Evolutionary conservation across 2,888 invertebrate species (phyloP).

Genomic region (Eristalinus sepulchralis): DNA sequence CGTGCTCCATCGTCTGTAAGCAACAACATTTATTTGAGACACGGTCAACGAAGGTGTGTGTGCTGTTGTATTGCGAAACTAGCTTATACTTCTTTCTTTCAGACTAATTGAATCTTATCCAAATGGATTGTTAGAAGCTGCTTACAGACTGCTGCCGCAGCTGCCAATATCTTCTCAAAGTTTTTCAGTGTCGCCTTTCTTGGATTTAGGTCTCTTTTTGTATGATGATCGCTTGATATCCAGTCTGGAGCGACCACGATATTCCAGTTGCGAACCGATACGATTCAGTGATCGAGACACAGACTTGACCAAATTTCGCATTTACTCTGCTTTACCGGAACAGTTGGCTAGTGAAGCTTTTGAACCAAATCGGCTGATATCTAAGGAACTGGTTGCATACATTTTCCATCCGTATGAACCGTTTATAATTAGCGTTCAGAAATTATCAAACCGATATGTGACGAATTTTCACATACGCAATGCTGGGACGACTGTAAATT

Average conservation of each 20-base stretch:
- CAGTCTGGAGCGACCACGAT: constrained; percentile 96
- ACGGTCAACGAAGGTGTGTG: constrained; percentile 54
- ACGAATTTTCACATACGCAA: constrained; percentile 96
- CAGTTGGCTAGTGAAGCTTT: constrained; percentile 75
- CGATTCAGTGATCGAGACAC: constrained; percentile 92
- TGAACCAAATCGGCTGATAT: not conserved
- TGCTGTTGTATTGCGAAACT: constrained; percentile 84
- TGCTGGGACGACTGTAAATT: constrained; percentile 75
- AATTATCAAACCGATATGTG: constrained; percentile 95
- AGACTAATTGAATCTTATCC: constrained; percentile 74
- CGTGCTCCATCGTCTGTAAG: constrained; percentile 95
- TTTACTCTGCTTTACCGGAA: constrained; percentile 91
- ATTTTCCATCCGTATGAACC: constrained; percentile 98
- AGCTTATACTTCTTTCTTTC: constrained; percentile 80
- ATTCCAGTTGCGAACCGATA: constrained; percentile 92
- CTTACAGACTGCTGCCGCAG: constrained; percentile 93
- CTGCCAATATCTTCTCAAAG: constrained; percentile 97
- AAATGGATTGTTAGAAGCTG: constrained; percentile 94
- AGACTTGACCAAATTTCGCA: constrained; percentile 91
- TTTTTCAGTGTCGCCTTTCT: constrained; percentile 94
- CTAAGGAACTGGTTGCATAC: constrained; percentile 89
- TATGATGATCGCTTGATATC: constrained; percentile 98
- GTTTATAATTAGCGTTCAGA: constrained; percentile 96
- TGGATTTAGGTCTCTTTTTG: constrained; percentile 94
- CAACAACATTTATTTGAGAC: constrained; percentile 88